Evolutionary conservation across 2,888 invertebrate species (phyloP).

Genomic region (Uloborus plumipes): DNA sequence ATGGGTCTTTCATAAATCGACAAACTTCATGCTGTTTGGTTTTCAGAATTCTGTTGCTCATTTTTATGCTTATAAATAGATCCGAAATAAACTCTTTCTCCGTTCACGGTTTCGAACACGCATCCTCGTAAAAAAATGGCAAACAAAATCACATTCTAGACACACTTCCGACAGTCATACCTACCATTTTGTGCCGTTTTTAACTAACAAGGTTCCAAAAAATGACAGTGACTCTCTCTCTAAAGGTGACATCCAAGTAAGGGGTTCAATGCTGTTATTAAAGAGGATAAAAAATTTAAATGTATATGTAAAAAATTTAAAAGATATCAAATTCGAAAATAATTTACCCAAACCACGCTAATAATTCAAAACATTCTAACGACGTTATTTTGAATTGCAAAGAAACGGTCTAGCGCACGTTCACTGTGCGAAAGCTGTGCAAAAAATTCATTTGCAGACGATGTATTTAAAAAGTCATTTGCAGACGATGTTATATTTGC

Average conservation of each 20-base stretch:
- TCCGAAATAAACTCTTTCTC: neutral
- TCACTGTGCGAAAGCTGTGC: constrained; percentile 8
- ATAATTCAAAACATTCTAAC: constrained; percentile 28
- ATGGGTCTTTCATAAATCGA: too few species aligned
- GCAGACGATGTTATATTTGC: neutral
- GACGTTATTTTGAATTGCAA: neutral
- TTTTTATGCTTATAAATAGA: neutral
- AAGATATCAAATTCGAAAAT: constrained; percentile 46
- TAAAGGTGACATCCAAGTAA: constrained; percentile 6
- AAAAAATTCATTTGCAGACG: neutral
- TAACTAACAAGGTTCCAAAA: constrained; percentile 1
- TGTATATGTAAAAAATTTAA: constrained; percentile 56
- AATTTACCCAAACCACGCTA: constrained; percentile 36
- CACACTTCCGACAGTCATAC: neutral
- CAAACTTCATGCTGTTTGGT: too few species aligned
- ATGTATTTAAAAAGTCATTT: neutral
- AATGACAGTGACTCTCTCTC: constrained; percentile 14
- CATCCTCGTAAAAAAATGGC: neutral
- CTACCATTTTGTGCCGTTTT: constrained; percentile 29
- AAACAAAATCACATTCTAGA: neutral
- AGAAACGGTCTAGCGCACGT: neutral
- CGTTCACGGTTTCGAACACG: neutral
- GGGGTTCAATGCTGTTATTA: neutral
- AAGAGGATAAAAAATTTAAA: constrained; percentile 55
- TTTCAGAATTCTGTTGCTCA: neutral